These are phyloP conservation scores for Dasyurus viverrinus DNA, from an alignment of 2,113 vertebrate genomes.

Conservation along the genomic window DNA sequence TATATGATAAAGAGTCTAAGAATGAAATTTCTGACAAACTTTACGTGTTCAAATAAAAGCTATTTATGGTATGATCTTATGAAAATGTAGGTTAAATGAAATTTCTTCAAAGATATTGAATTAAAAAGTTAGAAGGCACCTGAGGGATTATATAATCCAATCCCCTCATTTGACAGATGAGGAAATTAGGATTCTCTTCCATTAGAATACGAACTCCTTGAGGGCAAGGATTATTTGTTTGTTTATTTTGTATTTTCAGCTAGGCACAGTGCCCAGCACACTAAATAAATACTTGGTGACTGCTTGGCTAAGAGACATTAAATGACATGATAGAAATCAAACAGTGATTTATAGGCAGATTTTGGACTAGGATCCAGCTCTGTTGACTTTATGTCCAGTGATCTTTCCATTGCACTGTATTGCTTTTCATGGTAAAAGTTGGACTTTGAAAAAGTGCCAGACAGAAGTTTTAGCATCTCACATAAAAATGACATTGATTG, in stretches of 20 bases:
- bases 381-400: neutral
- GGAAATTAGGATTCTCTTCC: neutral
- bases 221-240: neutral
- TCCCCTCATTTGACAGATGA: neutral
- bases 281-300: neutral
- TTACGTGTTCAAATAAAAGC: neutral
- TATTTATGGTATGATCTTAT: neutral
- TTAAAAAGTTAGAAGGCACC: neutral
- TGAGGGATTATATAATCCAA: neutral
- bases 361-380: neutral
- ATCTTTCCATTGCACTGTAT: neutral
- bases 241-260: neutral
- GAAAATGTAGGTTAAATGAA: neutral
- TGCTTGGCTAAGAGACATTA: neutral
- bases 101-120: neutral
- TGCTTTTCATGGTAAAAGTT: neutral
- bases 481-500: neutral
- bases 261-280: neutral
- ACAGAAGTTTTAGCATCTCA: neutral
- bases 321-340: neutral
- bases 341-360: neutral
- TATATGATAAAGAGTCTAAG: neutral
- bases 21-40: neutral
- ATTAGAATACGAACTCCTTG: neutral
- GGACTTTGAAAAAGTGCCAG: neutral